These are phyloP conservation scores for Enteromius radiatus DNA, from an alignment of 2,797 vertebrate species.

Conservation along the genomic window DNA sequence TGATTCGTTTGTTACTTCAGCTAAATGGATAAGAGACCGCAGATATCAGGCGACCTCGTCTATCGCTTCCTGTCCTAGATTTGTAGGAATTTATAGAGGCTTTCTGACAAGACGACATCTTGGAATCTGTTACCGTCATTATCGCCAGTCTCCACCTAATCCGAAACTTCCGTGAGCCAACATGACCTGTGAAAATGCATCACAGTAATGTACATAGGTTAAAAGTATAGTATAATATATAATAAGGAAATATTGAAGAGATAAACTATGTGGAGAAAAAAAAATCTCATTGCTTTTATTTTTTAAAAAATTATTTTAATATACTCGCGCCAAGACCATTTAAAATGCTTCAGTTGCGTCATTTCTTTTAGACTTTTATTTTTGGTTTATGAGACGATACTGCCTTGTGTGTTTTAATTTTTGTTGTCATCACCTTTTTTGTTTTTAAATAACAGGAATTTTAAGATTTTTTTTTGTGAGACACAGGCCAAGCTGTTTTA, in stretches of 20 bases:
- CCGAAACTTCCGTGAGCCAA: conserved; percentile 61
- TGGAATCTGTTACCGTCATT: conserved; percentile 52
- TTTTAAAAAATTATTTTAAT: conserved; percentile 65
- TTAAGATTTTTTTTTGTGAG: conserved; percentile 36
- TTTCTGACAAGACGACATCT: conserved; percentile 50
- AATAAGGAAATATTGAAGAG: conserved; percentile 75
- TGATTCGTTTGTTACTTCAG: conserved; percentile 67
- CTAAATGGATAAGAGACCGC: conserved; percentile 52
- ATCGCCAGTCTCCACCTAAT: conserved; percentile 54
- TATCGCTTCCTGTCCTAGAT: conserved; percentile 48
- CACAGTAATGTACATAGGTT: conserved; percentile 80
- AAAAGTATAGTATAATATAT: conserved; percentile 85
- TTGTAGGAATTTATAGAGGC: conserved; percentile 44
- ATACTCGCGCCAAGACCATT: conserved; percentile 73
- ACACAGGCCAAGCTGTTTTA: conserved; percentile 17
- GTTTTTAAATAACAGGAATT: conserved; percentile 38
- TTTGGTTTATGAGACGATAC: not conserved
- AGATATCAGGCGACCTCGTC: conserved; percentile 20
- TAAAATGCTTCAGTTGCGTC: conserved; percentile 58
- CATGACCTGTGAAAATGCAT: conserved; percentile 58
- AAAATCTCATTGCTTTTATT: conserved; percentile 57
- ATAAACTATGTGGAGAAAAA: conserved; percentile 48
- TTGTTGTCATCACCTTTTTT: conserved; percentile 46
- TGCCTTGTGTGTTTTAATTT: conserved; percentile 63
- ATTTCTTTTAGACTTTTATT: conserved; percentile 52